Evolutionary conservation across 2,888 invertebrate species (phyloP).

Genomic region (Mellilla xanthometata): DNA sequence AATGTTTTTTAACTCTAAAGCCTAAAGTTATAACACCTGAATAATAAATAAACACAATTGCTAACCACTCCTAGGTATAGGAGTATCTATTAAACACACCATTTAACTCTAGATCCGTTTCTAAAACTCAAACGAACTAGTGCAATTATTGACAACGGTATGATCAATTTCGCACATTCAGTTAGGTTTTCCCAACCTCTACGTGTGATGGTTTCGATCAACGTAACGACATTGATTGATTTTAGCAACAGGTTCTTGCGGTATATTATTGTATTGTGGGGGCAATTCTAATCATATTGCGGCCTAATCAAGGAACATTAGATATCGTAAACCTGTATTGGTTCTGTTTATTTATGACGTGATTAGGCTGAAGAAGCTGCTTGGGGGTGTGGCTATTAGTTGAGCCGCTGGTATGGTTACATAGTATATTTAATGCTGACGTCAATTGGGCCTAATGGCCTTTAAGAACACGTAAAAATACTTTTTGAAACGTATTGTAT

Average conservation of each 20-base stretch:
- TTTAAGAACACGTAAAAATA: too few species aligned
- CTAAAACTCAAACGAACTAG: neutral
- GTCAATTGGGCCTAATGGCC: too few species aligned
- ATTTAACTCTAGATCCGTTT: too few species aligned
- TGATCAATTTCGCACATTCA: neutral
- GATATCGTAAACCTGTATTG: conserved; percentile 7
- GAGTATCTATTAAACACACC: too few species aligned
- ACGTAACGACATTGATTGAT: conserved; percentile 4
- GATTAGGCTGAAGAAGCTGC: conserved; percentile 1
- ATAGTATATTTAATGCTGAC: too few species aligned
- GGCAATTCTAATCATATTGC: conserved; percentile 4
- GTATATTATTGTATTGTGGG: neutral
- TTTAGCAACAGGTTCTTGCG: conserved; percentile 1
- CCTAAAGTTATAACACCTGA: too few species aligned
- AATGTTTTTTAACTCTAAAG: too few species aligned
- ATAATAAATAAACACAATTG: too few species aligned
- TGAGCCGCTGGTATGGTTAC: too few species aligned
- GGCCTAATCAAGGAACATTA: conserved; percentile 13
- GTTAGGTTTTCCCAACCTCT: conserved; percentile 10
- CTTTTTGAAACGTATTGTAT: too few species aligned
- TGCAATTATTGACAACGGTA: neutral
- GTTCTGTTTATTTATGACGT: conserved; percentile 8
- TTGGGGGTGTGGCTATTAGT: conserved; percentile 6
- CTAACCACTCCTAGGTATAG: too few species aligned
- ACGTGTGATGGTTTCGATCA: conserved; percentile 1